Evolutionary conservation across 2,113 vertebrate species (phyloP).

Genomic region (Tichodroma muraria): DNA sequence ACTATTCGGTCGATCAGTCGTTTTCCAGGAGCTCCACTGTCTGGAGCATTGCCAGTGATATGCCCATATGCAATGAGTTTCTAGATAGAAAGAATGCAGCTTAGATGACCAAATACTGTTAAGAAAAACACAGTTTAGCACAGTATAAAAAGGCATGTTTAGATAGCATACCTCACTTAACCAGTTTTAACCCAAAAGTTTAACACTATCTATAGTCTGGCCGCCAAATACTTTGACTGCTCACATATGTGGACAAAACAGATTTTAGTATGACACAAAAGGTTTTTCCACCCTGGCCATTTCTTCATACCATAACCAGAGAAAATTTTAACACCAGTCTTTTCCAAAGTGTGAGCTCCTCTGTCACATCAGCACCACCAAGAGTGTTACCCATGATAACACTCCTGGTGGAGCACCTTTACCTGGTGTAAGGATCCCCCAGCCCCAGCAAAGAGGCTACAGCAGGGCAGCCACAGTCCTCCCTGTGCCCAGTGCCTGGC

Average conservation of each 20-base stretch:
- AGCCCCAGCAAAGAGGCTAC: background rate
- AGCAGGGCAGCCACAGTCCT: background rate
- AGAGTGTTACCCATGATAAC: background rate
- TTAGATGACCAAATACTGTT: background rate
- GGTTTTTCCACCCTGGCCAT: background rate
- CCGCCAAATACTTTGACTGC: background rate
- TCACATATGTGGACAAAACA: background rate
- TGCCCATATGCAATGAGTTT: conserved; percentile 97
- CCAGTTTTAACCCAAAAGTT: background rate
- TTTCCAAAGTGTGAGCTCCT: background rate
- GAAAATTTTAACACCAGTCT: background rate
- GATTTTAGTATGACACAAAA: background rate
- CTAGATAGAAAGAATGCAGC: conserved; percentile 65
- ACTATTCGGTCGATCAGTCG: conserved; percentile 93
- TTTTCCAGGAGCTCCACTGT: conserved; percentile 86
- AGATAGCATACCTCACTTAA: background rate
- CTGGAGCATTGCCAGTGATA: conserved; percentile 93
- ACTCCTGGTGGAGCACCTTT: background rate
- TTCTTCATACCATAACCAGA: background rate
- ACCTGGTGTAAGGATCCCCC: background rate
- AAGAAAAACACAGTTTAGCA: background rate
- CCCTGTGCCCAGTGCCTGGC: background rate
- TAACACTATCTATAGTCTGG: background rate
- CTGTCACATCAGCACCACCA: background rate
- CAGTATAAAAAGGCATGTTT: background rate